Evolutionary conservation across 2,888 invertebrate species (phyloP), one percentile per base, ranked within the genome.

Genomic region (Hermaeophaga mercurialis): DNA sequence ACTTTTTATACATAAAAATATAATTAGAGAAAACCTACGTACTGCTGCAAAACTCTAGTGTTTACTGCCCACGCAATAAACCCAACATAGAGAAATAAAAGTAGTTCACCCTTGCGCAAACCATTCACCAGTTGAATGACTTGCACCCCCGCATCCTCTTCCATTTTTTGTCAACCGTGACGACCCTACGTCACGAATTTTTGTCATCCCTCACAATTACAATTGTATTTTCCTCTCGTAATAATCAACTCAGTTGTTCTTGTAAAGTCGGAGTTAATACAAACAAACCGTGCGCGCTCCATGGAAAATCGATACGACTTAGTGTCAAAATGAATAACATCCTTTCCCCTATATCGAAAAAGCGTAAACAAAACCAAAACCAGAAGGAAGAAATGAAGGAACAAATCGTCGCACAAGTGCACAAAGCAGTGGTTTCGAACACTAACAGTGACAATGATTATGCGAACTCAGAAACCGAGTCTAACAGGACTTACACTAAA

Each of bases 341-440:
- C 22, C 41, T 53, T 2, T 69, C 70, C 28, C 70, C 74, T 14
- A 67, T 71, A 46, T 62, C 73, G 24, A 68, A 72, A 57, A 74
- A 73, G 65, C 71, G 68, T 61, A 71, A 73, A 63, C 71, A 68
- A 58, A 74, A 72, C 65, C 72, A 75, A 31, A n/a, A 39, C 5
- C 71, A 68, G 57, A 75, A 34, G 17, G 76, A 77, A 47, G 76
- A 76, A 33, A 73, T 73, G 66, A 75, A 75, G 57, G 72, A 74
- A 58, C 77, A 78, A 64, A 76, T 75, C 6, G 75, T 78, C 6
- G 77, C 73, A 5, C 78, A 76, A 64, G 78, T 78, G 45, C 78
- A 78, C 60, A 75, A 74, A 65, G 62, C 73, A 19, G 70, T 70
- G 17, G 70, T 68, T 24, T 74, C 75, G 11, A 70, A 69, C 17